Conservation (phyloP, 2,113 vertebrate species). For the Neodon shergylaensis region DNA sequence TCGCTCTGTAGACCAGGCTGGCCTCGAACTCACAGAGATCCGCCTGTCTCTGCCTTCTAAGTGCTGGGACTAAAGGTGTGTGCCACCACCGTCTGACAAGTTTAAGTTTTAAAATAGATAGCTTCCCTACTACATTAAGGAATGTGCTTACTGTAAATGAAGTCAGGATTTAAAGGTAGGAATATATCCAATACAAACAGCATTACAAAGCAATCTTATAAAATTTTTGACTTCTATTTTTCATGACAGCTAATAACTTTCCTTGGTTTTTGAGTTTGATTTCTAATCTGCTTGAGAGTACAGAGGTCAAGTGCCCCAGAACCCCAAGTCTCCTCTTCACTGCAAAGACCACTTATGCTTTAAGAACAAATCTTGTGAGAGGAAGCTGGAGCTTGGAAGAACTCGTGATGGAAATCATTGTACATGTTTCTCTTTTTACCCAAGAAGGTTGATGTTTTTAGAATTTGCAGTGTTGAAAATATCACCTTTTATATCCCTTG, state of each 20-base stretch:
- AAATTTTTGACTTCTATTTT: constrained; percentile 16
- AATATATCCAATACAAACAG: background rate
- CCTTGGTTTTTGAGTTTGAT: background rate
- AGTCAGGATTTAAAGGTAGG: background rate
- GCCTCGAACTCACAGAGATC: too few relatives aligned
- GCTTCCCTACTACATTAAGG: background rate
- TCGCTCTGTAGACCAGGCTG: too few relatives aligned
- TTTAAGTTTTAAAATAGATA: constrained; percentile 31
- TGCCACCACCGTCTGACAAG: background rate
- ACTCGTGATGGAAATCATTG: background rate
- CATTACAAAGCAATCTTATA: background rate
- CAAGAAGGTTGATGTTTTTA: background rate
- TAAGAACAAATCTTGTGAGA: constrained; percentile 28
- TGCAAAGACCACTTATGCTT: constrained; percentile 19
- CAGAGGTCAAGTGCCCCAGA: background rate
- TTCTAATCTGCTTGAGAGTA: background rate
- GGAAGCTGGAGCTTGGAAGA: background rate
- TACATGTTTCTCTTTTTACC: background rate
- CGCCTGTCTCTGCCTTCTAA: too few relatives aligned
- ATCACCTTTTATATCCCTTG: background rate
- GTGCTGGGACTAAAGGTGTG: too few relatives aligned
- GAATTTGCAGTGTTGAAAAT: background rate
- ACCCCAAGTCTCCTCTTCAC: background rate
- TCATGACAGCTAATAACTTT: background rate
- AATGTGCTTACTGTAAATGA: background rate